Percentiles rank a stretch among this genome's conserved stretches.
phyloP scores from a whole-genome alignment of 1,140 invertebrate genomes.

The Fopius arisanus region DNA sequence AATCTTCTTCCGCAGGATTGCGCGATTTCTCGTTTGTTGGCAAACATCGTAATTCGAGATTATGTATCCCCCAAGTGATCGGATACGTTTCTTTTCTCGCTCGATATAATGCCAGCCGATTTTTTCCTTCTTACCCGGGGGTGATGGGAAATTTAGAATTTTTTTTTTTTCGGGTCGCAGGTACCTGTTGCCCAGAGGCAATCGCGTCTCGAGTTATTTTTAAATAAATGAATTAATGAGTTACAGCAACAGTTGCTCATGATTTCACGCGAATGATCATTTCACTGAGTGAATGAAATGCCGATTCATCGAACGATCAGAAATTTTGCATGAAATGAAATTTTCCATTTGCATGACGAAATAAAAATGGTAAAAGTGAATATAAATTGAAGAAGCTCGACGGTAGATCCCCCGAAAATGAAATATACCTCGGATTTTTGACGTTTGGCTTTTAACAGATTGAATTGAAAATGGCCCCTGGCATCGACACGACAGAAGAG shows the following conservation, averaged over 20 bases:
- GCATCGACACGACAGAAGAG: constrained; percentile 26
- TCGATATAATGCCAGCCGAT: constrained; percentile 16
- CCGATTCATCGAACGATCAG: not conserved
- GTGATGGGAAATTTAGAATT: not conserved
- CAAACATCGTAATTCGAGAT: constrained; percentile 37
- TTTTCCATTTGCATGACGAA: not conserved
- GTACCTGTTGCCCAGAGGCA: constrained; percentile 23
- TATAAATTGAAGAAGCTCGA: constrained; percentile 8
- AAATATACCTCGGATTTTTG: constrained; percentile 40
- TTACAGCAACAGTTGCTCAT: too few relatives aligned
- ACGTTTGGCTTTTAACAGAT: constrained; percentile 39
- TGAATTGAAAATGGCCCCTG: constrained; percentile 39
- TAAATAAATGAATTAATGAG: too few relatives aligned
- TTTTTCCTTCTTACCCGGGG: not conserved
- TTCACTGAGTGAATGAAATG: too few relatives aligned
- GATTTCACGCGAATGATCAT: too few relatives aligned
- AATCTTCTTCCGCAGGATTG: constrained; percentile 31
- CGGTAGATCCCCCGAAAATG: constrained; percentile 15
- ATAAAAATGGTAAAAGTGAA: not conserved
- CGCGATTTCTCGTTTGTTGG: constrained; percentile 25
- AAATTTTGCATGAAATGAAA: not conserved
- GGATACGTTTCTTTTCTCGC: constrained; percentile 16
- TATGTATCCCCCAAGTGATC: constrained; percentile 13
- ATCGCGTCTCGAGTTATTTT: too few relatives aligned
- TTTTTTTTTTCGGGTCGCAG: not conserved